These are phyloP conservation scores for Tadarida brasiliensis DNA, from an alignment of 2,797 vertebrate species.

Conservation along the genomic window DNA sequence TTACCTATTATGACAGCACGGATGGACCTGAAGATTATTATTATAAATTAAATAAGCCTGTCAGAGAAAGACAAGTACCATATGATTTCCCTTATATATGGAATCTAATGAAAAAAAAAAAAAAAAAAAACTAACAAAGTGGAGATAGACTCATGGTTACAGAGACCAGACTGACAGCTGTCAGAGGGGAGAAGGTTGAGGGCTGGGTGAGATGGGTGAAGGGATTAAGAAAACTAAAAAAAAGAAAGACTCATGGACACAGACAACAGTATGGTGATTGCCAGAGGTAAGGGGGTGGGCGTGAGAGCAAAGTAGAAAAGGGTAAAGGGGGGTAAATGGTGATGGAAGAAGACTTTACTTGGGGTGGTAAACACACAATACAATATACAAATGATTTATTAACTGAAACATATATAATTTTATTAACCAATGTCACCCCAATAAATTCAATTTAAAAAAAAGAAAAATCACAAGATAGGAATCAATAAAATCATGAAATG, in stretches of 20 bases:
- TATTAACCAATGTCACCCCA: neutral
- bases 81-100: neutral
- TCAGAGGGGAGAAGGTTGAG: neutral
- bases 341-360: neutral
- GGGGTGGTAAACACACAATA: neutral
- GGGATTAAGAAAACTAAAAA: neutral
- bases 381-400: neutral
- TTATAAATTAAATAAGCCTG: neutral
- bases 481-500: neutral
- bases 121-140: neutral
- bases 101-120: neutral
- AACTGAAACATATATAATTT: neutral
- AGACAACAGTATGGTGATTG: neutral
- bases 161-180: neutral
- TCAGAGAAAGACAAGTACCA: neutral
- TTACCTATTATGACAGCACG: neutral
- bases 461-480: neutral
- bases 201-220: neutral
- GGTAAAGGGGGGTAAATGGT: neutral
- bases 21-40: neutral
- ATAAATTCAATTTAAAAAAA: neutral
- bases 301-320: neutral
- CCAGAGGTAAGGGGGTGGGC: neutral
- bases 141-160: neutral
- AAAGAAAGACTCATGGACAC: neutral